These are phyloP conservation scores for Okamejei kenojei DNA, from an alignment of 2,797 vertebrate species.

Conservation along the genomic window DNA sequence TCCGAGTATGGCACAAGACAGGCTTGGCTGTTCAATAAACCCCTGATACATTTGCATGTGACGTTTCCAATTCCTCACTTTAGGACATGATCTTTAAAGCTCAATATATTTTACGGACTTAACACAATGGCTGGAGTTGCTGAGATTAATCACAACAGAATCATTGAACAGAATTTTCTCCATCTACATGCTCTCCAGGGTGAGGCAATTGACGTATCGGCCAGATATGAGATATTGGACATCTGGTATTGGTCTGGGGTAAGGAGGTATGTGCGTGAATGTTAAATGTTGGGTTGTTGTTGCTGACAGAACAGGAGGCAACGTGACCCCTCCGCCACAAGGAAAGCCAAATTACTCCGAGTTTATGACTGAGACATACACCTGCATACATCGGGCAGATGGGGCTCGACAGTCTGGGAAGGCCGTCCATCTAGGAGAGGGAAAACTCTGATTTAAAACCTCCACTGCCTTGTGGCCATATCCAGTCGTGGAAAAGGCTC, in stretches of 20 bases:
- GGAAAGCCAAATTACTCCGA: neutral
- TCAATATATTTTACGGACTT: neutral
- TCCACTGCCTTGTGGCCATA: too few relatives aligned
- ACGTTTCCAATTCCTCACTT: neutral
- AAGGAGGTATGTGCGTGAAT: neutral
- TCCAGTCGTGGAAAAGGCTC: too few relatives aligned
- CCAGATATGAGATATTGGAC: neutral
- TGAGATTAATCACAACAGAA: neutral
- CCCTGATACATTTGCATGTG: neutral
- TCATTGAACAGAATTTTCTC: neutral
- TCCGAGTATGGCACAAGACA: neutral
- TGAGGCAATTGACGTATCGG: neutral
- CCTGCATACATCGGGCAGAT: too few relatives aligned
- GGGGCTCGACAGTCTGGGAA: too few relatives aligned
- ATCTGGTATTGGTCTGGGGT: conserved; percentile 21
- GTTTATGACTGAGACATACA: neutral
- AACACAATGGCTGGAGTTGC: neutral
- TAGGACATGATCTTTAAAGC: neutral
- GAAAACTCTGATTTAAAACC: too few relatives aligned
- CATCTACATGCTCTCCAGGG: neutral
- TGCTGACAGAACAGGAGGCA: conserved; percentile 15
- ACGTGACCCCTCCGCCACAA: neutral
- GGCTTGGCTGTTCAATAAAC: neutral
- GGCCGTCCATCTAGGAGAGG: too few relatives aligned
- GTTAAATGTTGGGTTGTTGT: neutral